These are phyloP conservation scores for Drosophila quadrilineata DNA, from an alignment of 1,140 invertebrate species.

Conservation along the genomic window DNA sequence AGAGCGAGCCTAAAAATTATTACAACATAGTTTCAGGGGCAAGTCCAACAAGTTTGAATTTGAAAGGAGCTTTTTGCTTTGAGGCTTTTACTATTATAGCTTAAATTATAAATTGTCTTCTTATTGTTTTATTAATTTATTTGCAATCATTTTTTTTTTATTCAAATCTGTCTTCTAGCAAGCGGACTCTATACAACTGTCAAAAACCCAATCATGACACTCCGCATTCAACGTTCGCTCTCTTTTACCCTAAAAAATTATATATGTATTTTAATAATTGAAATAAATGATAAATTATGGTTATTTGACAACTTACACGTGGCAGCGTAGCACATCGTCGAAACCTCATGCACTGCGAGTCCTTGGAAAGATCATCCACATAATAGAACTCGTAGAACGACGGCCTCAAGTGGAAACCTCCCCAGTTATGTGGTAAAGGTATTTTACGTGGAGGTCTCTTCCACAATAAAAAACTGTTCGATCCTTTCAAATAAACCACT, in stretches of 20 bases:
- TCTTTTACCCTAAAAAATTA: conserved; percentile 28
- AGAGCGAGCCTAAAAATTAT: conserved; percentile 13
- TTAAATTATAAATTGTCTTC: too few relatives aligned
- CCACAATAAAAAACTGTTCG: neutral
- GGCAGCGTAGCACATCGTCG: conserved; percentile 44
- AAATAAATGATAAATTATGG: neutral
- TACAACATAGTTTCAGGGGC: conserved; percentile 6
- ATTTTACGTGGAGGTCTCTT: neutral
- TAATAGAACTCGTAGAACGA: conserved; percentile 42
- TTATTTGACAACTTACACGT: conserved; percentile 18
- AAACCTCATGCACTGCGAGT: conserved; percentile 36
- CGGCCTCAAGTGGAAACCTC: conserved; percentile 41
- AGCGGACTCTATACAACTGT: conserved; percentile 18
- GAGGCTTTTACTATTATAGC: conserved; percentile 26
- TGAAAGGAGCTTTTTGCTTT: conserved; percentile 16
- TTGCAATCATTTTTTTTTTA: neutral
- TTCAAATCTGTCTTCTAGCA: neutral
- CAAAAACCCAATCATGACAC: conserved; percentile 52
- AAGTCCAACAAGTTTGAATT: conserved; percentile 28
- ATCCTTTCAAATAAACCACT: neutral
- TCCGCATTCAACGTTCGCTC: conserved; percentile 14
- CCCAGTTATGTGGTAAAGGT: conserved; percentile 45
- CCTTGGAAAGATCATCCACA: neutral
- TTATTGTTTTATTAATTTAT: neutral
- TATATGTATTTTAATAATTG: too few relatives aligned